Evolutionary conservation across 2,113 vertebrate genomes (phyloP).

Genomic region (Carassius carassius): DNA sequence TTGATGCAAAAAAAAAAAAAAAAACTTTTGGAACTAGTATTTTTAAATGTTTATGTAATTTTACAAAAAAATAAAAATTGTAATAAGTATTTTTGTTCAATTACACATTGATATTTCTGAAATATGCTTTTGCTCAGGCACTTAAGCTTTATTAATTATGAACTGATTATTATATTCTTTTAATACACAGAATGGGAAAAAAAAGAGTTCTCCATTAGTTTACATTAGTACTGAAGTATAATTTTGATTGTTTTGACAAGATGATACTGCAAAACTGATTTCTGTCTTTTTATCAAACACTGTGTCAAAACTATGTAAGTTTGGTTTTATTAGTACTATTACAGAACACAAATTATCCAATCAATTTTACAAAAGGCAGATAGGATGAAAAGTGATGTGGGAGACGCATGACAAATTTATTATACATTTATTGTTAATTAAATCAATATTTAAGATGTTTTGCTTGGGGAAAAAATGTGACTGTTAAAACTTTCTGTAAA

Average conservation of each 20-base stretch:
- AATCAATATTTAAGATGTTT: neutral
- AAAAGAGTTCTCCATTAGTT: neutral
- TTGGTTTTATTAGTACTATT: neutral
- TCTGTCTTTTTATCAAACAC: neutral
- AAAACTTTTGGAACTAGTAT: no score
- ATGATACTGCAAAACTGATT: neutral
- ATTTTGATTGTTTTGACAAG: neutral
- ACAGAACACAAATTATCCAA: neutral
- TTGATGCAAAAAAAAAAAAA: no score
- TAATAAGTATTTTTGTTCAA: neutral
- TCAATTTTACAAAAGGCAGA: neutral
- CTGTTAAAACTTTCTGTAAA: no score
- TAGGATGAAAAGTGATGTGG: neutral
- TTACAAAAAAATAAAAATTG: no score
- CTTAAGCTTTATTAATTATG: neutral
- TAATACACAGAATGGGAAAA: neutral
- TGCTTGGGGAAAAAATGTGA: neutral
- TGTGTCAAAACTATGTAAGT: neutral
- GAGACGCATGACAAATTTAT: neutral
- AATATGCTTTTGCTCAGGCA: neutral
- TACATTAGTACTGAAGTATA: neutral
- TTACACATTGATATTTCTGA: neutral
- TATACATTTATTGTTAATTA: neutral
- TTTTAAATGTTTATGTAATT: no score
- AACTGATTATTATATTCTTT: neutral